Percentiles rank a stretch among this genome's conserved stretches.
phyloP scores from a whole-genome alignment of 2,797 vertebrate species.

The Girardinus metallicus region DNA sequence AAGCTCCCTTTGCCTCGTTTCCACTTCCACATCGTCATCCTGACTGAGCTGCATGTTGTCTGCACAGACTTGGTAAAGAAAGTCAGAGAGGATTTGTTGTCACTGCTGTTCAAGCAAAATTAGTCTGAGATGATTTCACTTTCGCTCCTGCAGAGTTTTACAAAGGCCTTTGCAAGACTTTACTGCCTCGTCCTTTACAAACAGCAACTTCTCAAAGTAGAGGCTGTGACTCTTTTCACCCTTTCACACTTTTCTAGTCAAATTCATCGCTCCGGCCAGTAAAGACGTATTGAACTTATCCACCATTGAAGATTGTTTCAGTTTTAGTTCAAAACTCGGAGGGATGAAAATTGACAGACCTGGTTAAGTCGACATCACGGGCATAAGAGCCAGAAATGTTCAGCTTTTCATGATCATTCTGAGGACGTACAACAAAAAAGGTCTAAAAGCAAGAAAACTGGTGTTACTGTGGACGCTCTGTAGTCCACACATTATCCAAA shows the following conservation, averaged over 20 bases:
- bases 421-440: neutral
- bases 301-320: neutral
- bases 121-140: neutral
- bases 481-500: neutral
- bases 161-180: neutral
- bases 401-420: neutral
- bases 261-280: neutral
- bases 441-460: neutral
- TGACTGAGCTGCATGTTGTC: constrained; percentile 37
- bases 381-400: neutral
- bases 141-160: neutral
- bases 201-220: neutral
- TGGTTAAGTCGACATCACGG: neutral
- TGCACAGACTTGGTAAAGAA: no score
- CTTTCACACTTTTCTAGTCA: neutral
- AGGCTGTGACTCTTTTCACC: neutral
- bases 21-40: constrained; percentile 60
- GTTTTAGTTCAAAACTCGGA: neutral
- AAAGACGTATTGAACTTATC: neutral
- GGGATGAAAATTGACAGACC: neutral
- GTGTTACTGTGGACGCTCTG: neutral
- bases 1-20: constrained; percentile 47
- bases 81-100: neutral
- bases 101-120: neutral
- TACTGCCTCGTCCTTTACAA: neutral